Evolutionary conservation across 2,797 vertebrate genomes (phyloP), one percentile per base, ranked within the genome.

Genomic region (Platyrinchus mystaceus): DNA sequence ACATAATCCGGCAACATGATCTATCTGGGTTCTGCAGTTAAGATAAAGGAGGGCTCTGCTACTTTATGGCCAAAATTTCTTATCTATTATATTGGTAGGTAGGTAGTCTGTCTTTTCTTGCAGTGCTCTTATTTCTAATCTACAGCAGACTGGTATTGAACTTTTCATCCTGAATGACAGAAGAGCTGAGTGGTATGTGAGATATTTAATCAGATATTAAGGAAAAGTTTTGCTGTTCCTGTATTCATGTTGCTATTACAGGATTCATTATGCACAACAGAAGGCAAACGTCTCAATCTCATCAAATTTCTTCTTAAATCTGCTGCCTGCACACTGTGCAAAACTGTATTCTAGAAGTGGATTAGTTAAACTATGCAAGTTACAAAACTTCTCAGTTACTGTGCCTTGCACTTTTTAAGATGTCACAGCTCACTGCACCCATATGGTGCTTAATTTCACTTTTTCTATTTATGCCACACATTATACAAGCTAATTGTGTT

Each of bases 371-470:
- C 41, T 74, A 14, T 26, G 26, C 0, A 0, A 87, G 78, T 92
- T 92, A 85, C 12, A 87, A 89, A 95, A 92, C 81, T 76, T 93
- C 79, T 74, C 75, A 87, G 44, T 84, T 92, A 69, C 15, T 82
- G 78, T 67, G 68, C 43, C 92, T 69, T 70, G 67, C n/a, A 68
- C 70, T 94, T 96, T 53, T 63, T 76, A 90, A 73, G 86, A 94
- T 70, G 68, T 64, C 88, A 93, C 81, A 93, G 91, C 44, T 94
- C 84, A 80, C 37, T 83, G 74, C 81, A 87, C 34, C 81, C 90
- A 94, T 89, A 90, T 77, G 80, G 86, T 90, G 62, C 67, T 90
- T 84, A 89, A 87, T 95, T 95, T 84, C 88, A 79, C 64, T 53
- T 73, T 71, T 94, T 84, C 84, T 92, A 76, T 87, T 92, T 87